These are phyloP conservation scores for Muraenolepis orangiensis DNA, from an alignment of 2,797 vertebrate species.

Conservation along the genomic window DNA sequence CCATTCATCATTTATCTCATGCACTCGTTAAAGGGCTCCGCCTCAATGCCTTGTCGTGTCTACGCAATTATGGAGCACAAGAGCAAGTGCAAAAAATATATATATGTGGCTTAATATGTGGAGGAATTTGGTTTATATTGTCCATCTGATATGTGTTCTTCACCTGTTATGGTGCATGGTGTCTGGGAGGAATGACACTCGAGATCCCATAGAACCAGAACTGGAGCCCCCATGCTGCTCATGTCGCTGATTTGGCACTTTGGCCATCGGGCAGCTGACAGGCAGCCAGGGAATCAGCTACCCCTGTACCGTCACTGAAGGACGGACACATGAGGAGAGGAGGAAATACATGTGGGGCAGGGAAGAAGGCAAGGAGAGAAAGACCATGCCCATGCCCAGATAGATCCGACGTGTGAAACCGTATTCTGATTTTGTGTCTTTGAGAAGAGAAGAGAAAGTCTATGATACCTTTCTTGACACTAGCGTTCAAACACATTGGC, in stretches of 20 bases:
- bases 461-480: neutral
- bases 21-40: slow-evolving; percentile 16
- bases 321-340: neutral
- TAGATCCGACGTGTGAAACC: neutral
- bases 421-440: neutral
- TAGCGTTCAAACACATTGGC: neutral
- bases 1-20: slow-evolving; percentile 37
- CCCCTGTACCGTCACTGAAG: neutral
- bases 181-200: too few species aligned
- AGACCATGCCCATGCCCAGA: neutral
- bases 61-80: slow-evolving; percentile 41
- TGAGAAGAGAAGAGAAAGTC: neutral
- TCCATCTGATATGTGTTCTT: too few species aligned
- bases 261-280: neutral
- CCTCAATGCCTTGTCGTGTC: slow-evolving; percentile 26
- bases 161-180: too few species aligned
- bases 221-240: too few species aligned
- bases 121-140: too few species aligned
- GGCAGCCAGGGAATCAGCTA: neutral
- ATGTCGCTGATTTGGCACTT: neutral
- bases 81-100: neutral
- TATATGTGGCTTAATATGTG: too few species aligned
- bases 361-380: neutral
- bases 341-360: neutral
- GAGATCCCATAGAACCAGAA: too few species aligned